Percentiles rank a stretch among this genome's conserved stretches.
phyloP scores from a whole-genome alignment of 2,888 invertebrate species.

The Tenthredo scrophulariae region DNA sequence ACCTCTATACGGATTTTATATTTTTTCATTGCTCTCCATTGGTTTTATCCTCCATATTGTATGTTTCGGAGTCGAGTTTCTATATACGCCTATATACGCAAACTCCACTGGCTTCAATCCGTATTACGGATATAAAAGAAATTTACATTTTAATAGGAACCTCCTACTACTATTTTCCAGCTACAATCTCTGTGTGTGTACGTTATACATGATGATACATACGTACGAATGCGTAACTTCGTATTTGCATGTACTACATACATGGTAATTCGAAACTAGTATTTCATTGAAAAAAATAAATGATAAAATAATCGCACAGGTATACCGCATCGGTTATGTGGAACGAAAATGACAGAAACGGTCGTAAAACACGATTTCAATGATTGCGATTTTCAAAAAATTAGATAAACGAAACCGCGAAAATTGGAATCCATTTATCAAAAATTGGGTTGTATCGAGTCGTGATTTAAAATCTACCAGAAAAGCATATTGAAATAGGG shows the following conservation, averaged over 20 bases:
- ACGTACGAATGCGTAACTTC: background rate
- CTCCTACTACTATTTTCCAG: background rate
- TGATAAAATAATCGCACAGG: background rate
- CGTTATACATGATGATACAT: constrained; percentile 1
- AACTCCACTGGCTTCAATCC: constrained; percentile 28
- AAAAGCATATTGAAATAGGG: background rate
- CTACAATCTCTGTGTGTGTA: background rate
- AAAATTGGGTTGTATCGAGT: background rate
- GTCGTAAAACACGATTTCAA: background rate
- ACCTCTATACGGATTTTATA: constrained; percentile 31
- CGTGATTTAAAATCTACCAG: background rate
- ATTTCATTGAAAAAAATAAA: background rate
- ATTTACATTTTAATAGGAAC: constrained; percentile 46
- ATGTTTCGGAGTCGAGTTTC: background rate
- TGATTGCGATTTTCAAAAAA: background rate
- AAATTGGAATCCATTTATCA: background rate
- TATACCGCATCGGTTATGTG: background rate
- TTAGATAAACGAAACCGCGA: background rate
- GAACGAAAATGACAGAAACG: background rate
- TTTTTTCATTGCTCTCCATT: constrained; percentile 43
- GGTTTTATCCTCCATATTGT: constrained; percentile 14
- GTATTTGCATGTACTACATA: constrained; percentile 12
- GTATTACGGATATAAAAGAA: constrained; percentile 42
- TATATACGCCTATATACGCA: constrained; percentile 20
- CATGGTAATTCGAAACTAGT: background rate